Evolutionary conservation across 2,888 invertebrate species (phyloP), one percentile per base, ranked within the genome.

Genomic region (Biston stratarius): DNA sequence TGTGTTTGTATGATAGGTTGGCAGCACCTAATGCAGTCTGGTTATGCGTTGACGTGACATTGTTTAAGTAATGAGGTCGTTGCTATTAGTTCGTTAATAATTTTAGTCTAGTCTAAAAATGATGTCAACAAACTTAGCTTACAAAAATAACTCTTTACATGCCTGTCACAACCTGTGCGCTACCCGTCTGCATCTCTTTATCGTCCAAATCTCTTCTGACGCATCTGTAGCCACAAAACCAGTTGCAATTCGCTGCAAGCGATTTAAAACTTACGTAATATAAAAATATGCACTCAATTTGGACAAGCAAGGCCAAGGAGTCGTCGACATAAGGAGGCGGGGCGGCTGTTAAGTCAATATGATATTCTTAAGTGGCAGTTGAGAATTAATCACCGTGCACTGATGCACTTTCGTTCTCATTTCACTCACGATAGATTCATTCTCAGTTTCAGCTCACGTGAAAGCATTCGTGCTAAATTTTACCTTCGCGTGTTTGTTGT

Each of bases 371-470:
- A 88, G 88, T 88, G 90, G 88, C 84, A 84, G 84, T 82, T 84
- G 85, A 79, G 82, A 88, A 88, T 89, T 89, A 87, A 91, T 87
- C 85, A 88, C 82, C 83, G 81, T 86, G 86, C 85, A 88, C 71
- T 79, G 81, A 88, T 91, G 91, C 91, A 91, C 90, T 91, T 89
- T 91, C 92, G 83, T 86, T 92, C 88, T 91, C 87, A 77, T 81
- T 88, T 82, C 77, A 83, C 83, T 87, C 83, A 75, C 76, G 63
- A 60, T 78, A 79, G 78, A 81, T 87, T 87, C 89, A 89, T 89
- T 86, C 83, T 84, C 78, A 71, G 70, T 71, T 75, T 70, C 15
- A 44, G 33, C 42, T 14, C 58, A 51, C 60, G 63, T 52, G 63
- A 63, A 68, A 68, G 67, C 45, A 62, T 59, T 55, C 34, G 44